Conservation (phyloP, 2,797 vertebrate species). For the Acestrorhynchus altus region DNA sequence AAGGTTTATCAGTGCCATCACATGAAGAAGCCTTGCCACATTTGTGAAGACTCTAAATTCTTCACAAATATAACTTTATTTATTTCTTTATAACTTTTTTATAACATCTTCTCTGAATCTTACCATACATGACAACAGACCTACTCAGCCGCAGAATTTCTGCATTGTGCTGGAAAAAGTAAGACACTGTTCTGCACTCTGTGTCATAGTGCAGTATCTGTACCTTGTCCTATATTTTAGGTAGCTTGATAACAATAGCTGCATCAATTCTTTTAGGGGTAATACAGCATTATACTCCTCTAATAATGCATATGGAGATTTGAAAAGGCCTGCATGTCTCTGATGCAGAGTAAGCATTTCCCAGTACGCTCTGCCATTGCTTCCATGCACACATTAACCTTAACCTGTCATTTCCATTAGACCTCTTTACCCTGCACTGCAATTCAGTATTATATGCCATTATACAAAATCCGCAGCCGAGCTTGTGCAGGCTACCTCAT, state of each 20-base stretch:
- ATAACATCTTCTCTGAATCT: not conserved
- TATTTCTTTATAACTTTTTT: too few relatives aligned
- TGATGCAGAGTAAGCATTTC: conserved; percentile 33
- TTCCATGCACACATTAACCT: conserved; percentile 42
- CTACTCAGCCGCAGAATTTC: not conserved
- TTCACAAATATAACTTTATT: too few relatives aligned
- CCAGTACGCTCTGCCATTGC: conserved; percentile 1
- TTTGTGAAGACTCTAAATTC: too few relatives aligned
- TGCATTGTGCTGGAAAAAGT: not conserved
- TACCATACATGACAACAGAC: not conserved
- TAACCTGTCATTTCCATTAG: conserved; percentile 47
- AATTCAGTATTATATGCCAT: conserved; percentile 30
- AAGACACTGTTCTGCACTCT: not conserved
- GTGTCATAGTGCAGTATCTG: not conserved
- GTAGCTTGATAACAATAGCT: not conserved
- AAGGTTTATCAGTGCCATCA: too few relatives aligned
- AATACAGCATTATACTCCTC: not conserved
- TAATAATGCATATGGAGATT: conserved; percentile 3
- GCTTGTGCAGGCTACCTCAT: conserved; percentile 27
- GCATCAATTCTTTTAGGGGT: not conserved
- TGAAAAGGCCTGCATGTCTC: conserved; percentile 11
- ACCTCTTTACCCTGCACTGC: conserved; percentile 37
- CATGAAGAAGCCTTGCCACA: too few relatives aligned
- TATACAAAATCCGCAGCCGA: conserved; percentile 36
- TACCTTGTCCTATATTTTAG: not conserved